Evolutionary conservation across 2,797 vertebrate genomes (phyloP).

Genomic region (Macrochelys suwanniensis): DNA sequence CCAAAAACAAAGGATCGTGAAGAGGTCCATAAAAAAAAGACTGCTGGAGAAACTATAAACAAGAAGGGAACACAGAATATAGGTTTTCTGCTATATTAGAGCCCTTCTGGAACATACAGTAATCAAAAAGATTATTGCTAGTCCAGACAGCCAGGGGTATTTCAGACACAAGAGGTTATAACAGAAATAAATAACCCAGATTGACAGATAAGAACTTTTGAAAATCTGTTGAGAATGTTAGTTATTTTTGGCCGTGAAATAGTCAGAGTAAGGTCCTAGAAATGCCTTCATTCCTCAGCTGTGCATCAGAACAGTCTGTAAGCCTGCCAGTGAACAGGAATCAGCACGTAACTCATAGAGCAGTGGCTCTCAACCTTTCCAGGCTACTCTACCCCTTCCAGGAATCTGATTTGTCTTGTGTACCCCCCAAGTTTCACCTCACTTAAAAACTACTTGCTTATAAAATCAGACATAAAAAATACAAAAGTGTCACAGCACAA

Average conservation of each 20-base stretch:
- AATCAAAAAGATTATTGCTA: constrained; percentile 8
- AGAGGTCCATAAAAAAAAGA: not conserved
- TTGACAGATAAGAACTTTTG: constrained; percentile 50
- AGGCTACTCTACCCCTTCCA: too few species aligned
- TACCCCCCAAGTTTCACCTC: too few species aligned
- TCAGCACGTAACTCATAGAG: not conserved
- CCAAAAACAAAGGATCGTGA: not conserved
- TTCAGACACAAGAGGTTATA: constrained; percentile 35
- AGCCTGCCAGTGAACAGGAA: not conserved
- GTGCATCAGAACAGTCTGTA: too few species aligned
- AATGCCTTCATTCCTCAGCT: not conserved
- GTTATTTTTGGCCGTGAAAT: constrained; percentile 47
- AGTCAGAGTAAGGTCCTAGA: constrained; percentile 42
- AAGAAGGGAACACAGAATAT: not conserved
- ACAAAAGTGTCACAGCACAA: too few species aligned
- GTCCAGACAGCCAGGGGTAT: not conserved
- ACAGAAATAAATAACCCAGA: constrained; percentile 46
- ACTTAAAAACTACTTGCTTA: too few species aligned
- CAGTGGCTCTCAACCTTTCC: too few species aligned
- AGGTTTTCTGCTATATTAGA: not conserved
- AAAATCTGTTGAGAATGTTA: constrained; percentile 27
- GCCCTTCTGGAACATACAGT: not conserved
- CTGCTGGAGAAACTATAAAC: not conserved
- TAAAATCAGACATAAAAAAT: too few species aligned
- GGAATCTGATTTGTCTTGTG: too few species aligned